Base-by-base conservation (phyloP, 2,888 invertebrate species). In the Drosophila longiperda region DNA sequence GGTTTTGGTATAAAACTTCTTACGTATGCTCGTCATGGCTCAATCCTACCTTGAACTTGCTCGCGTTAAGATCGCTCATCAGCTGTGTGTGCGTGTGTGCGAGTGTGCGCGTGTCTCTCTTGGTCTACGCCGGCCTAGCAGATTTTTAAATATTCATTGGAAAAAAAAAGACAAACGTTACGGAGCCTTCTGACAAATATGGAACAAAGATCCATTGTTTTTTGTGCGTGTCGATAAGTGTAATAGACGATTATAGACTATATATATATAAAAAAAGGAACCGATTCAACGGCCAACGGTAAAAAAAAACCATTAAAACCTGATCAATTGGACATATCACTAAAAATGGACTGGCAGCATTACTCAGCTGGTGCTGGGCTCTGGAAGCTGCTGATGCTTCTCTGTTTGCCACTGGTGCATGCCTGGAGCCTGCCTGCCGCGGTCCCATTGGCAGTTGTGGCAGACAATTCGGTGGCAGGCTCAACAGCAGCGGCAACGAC, bases 1-100 rank as follows among this genome's bases (percentile, higher is more conserved):
- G 72, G 59, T 67, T 65, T 75, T 77, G 86, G 91, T 92, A 93
- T 92, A 92, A 90, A 92, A 91, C 92, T 92, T 92, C 92, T 92
- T 92, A 90, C 87, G 90, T 91, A 92, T 92, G 91, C 92, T 82
- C 90, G 92, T 91, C 92, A 92, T 91, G 92, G 91, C 87, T 92
- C 87, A 93, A 92, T 90, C 90, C 91, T 92, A 93, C 93, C 92
- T 92, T 92, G 92, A 92, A 92, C 93, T 93, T 92, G 92, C 85
- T 91, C 87, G 91, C 82, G 91, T 73, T 69, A 75, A 83, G 85
- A 91, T 89, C 87, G 89, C 54, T 36, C 67, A 34, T 12, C 23
- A 61, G 9, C n/a, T 38, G 20, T n/a, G 7, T 54, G 45, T 26
- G 15, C 1, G 7, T 33, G 50, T 4, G 38, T 36, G 15, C 34